Evolutionary conservation across 2,888 invertebrate species (phyloP).

Genomic region (Anoplius nigerrimus): DNA sequence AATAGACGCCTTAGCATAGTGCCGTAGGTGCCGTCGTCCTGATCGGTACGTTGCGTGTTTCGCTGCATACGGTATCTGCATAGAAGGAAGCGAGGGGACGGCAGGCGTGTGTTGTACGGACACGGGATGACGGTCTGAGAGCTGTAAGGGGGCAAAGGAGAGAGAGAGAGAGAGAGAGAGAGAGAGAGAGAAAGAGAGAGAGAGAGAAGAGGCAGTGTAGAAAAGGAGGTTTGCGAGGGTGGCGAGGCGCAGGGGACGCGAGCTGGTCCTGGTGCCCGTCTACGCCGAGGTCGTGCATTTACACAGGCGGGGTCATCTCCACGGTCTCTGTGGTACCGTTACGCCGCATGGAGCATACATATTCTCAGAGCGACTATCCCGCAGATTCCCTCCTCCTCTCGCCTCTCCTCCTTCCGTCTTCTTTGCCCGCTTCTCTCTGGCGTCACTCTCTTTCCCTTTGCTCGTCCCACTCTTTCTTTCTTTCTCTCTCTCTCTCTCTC

Average conservation of each 20-base stretch:
- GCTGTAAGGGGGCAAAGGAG: not conserved
- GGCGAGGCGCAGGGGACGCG: constrained; percentile 11
- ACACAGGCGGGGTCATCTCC: constrained; percentile 70
- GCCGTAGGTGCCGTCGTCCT: constrained; percentile 20
- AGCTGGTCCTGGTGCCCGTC: constrained; percentile 48
- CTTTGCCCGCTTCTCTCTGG: constrained; percentile 3
- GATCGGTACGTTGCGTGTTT: constrained; percentile 56
- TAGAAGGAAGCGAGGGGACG: constrained; percentile 9
- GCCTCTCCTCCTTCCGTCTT: constrained; percentile 1
- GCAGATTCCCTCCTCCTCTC: constrained; percentile 25
- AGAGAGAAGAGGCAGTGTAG: constrained; percentile 18
- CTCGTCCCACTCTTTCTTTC: constrained; percentile 1
- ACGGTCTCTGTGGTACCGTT: constrained; percentile 69
- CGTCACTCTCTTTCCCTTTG: not conserved
- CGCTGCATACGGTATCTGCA: constrained; percentile 51
- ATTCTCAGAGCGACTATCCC: constrained; percentile 58
- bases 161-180: not conserved
- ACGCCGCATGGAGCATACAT: constrained; percentile 61
- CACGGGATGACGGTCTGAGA: not conserved
- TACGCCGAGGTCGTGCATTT: constrained; percentile 70
- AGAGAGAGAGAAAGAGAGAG: no score
- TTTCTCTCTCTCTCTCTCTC: constrained; percentile 2
- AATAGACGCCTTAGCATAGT: constrained; percentile 14
- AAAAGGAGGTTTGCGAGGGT: no score
- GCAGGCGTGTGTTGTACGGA: constrained; percentile 34